Percentiles rank a stretch among this genome's conserved stretches.
Evolutionary conservation across 1,140 invertebrate genomes (phyloP).

Genomic region (Aphidius ervi): DNA sequence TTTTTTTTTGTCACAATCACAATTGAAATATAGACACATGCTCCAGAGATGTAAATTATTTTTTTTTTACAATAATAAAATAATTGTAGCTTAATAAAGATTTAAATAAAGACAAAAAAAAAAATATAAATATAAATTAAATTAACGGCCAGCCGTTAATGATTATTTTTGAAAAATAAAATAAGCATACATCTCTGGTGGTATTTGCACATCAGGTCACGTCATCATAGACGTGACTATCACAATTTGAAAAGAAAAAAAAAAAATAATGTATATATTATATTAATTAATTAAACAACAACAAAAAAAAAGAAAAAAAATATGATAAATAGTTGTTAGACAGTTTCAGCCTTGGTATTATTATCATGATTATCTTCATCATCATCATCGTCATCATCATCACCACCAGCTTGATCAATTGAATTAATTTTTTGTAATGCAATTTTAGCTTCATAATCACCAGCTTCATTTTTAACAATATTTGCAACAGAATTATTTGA

Average conservation of each 20-base stretch:
- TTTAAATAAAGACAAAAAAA: too few species aligned
- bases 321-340: background rate
- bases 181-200: too few species aligned
- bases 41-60: too few species aligned
- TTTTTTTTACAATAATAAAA: too few species aligned
- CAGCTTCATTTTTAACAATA: slow-evolving; percentile 29
- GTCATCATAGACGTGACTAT: slow-evolving; percentile 2
- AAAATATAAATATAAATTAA: too few species aligned
- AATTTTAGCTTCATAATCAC: slow-evolving; percentile 31
- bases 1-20: too few species aligned
- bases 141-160: too few species aligned
- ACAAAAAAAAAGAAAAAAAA: background rate
- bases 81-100: too few species aligned
- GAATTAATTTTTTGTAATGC: slow-evolving; percentile 16
- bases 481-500: slow-evolving; percentile 35
- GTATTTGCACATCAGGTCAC: slow-evolving; percentile 1
- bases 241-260: background rate
- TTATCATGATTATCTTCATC: too few species aligned
- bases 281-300: background rate
- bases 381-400: slow-evolving; percentile 24
- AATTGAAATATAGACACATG: too few species aligned
- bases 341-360: too few species aligned
- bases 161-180: too few species aligned
- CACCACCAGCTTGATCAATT: slow-evolving; percentile 20
- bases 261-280: slow-evolving; percentile 1